Conservation (phyloP, 53 echinoderm and acorn worm genomes). For the Hippasteria phrygiana region DNA sequence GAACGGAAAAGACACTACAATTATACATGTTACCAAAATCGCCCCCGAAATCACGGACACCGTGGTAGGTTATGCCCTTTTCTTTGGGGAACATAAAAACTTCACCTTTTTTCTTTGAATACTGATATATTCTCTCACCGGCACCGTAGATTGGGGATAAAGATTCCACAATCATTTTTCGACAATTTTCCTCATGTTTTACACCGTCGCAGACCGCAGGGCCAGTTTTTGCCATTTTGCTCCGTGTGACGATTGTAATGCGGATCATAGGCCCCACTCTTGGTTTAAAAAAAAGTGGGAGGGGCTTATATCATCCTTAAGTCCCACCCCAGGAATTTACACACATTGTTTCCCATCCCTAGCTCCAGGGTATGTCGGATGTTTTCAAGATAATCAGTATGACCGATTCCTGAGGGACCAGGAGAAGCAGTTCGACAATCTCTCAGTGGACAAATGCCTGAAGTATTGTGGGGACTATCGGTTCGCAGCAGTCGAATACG, state of each 20-base stretch:
- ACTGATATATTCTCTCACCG: too few species aligned
- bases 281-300: background rate
- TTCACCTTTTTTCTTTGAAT: too few species aligned
- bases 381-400: background rate
- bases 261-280: too few species aligned
- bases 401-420: background rate
- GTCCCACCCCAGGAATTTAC: background rate
- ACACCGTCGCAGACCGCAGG: background rate
- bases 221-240: background rate
- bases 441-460: background rate
- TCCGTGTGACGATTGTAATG: background rate
- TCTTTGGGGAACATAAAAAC: too few species aligned
- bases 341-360: background rate
- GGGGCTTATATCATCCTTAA: background rate
- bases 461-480: background rate
- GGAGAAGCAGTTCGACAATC: background rate
- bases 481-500: background rate
- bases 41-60: too few species aligned
- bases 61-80: too few species aligned
- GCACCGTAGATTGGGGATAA: too few species aligned
- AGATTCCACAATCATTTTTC: too few species aligned
- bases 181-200: background rate
- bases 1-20: too few species aligned
- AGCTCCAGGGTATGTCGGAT: conserved; percentile 8
- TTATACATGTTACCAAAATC: too few species aligned